A percentile compares a stretch with the other conserved stretches of the same genome.
Conservation (phyloP, 2,797 vertebrate genomes). For the Onychomys arenicola region DNA sequence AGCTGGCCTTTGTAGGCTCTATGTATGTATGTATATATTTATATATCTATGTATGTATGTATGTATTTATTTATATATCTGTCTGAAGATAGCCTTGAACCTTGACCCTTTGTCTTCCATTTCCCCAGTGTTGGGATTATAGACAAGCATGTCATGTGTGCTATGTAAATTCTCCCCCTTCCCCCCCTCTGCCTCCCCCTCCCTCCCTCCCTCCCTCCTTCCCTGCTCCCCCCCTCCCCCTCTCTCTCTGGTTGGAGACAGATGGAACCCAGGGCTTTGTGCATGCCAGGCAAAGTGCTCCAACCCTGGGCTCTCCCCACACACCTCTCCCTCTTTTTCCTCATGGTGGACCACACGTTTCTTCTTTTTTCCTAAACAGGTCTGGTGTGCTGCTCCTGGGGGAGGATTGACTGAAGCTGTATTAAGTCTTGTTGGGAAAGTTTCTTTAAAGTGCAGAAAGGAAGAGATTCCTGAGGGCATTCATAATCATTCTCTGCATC, state of each 20-base stretch:
- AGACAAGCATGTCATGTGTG: neutral
- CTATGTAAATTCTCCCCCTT: neutral
- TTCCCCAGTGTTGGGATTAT: neutral
- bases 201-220: neutral
- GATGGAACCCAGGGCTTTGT: neutral
- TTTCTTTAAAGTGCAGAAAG: conserved; percentile 34
- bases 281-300: neutral
- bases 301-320: too few relatives aligned
- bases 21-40: neutral
- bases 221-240: neutral
- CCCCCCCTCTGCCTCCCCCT: neutral
- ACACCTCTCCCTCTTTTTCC: neutral
- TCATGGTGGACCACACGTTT: neutral
- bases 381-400: neutral
- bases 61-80: too few relatives aligned
- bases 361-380: neutral
- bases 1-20: neutral
- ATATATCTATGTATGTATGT: neutral
- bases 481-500: neutral
- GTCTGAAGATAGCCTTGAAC: neutral
- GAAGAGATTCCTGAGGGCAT: neutral
- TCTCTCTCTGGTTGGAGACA: neutral
- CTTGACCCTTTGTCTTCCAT: neutral
- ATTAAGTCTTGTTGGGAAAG: conserved; percentile 10
- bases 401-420: neutral